These are phyloP conservation scores for Tetrapedia diversipes DNA, from an alignment of 2,888 invertebrate genomes.

Conservation along the genomic window DNA sequence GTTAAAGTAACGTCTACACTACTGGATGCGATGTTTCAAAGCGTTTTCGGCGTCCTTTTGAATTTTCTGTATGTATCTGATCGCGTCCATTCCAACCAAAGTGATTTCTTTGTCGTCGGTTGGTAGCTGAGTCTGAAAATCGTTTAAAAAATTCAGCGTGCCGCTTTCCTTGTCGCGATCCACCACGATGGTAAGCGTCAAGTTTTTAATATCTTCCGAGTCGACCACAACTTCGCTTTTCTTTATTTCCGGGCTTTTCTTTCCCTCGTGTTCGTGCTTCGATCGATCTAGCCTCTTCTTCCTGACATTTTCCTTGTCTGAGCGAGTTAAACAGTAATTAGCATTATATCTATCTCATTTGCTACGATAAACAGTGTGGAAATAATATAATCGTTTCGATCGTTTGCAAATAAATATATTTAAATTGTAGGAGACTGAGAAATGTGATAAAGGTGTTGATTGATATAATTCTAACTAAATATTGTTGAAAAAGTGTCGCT, in stretches of 20 bases:
- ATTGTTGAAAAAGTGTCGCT: too few relatives aligned
- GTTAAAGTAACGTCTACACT: not conserved
- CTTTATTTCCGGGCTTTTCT: constrained; percentile 33
- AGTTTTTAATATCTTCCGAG: constrained; percentile 66
- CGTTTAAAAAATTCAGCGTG: constrained; percentile 67
- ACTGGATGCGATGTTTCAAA: constrained; percentile 33
- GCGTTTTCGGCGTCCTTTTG: constrained; percentile 57
- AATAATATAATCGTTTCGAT: too few relatives aligned
- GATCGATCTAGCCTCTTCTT: not conserved
- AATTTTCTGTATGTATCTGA: constrained; percentile 69
- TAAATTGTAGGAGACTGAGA: too few relatives aligned
- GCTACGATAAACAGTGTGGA: too few relatives aligned
- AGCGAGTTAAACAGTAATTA: not conserved
- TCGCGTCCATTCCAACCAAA: constrained; percentile 69
- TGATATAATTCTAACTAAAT: too few relatives aligned
- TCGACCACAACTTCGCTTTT: constrained; percentile 66
- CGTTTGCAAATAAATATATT: too few relatives aligned
- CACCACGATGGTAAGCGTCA: constrained; percentile 67
- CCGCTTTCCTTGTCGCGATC: constrained; percentile 67
- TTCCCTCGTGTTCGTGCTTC: not conserved
- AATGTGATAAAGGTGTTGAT: too few relatives aligned
- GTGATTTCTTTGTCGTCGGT: constrained; percentile 65
- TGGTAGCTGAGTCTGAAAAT: constrained; percentile 67
- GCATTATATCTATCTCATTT: not conserved
- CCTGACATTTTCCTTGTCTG: not conserved